Evolutionary conservation across 1,140 invertebrate species (phyloP).

Genomic region (Pararge aegeria): DNA sequence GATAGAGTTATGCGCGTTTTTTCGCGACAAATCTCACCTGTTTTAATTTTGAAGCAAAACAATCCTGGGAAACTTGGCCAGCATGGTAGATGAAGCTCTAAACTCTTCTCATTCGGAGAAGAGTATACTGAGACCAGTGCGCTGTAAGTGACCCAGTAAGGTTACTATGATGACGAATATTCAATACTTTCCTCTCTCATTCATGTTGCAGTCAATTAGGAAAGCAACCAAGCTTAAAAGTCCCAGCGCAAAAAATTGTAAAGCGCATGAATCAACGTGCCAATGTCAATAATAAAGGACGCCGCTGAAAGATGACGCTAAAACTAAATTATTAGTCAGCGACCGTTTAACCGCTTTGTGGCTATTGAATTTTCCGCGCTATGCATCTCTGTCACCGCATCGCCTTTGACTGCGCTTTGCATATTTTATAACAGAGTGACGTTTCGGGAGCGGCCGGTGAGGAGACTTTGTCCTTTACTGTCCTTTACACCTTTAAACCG

Average conservation of each 20-base stretch:
- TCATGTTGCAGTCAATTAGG: too few relatives aligned
- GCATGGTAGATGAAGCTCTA: too few relatives aligned
- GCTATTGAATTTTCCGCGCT: conserved; percentile 71
- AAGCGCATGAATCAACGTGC: conserved; percentile 20
- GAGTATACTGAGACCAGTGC: too few relatives aligned
- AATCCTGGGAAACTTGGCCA: too few relatives aligned
- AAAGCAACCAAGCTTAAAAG: not conserved
- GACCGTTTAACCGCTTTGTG: conserved; percentile 49
- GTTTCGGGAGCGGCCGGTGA: not conserved
- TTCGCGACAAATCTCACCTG: too few relatives aligned
- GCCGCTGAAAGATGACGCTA: conserved; percentile 44
- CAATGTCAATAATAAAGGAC: conserved; percentile 22
- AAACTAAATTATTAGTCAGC: conserved; percentile 68
- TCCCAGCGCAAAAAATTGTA: not conserved
- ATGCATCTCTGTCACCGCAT: conserved; percentile 71
- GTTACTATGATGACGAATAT: too few relatives aligned
- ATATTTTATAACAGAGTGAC: conserved; percentile 56
- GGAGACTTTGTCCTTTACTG: not conserved
- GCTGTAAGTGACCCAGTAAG: too few relatives aligned
- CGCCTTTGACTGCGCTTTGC: conserved; percentile 66
- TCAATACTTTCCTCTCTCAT: too few relatives aligned
- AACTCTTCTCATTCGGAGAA: too few relatives aligned
- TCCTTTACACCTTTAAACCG: too few relatives aligned
- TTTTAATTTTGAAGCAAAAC: too few relatives aligned
- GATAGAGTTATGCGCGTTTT: too few relatives aligned